Percentiles rank a stretch among this genome's conserved stretches.
These are phyloP conservation scores for Pterois miles DNA, from an alignment of 2,797 vertebrate species.

Conservation along the genomic window DNA sequence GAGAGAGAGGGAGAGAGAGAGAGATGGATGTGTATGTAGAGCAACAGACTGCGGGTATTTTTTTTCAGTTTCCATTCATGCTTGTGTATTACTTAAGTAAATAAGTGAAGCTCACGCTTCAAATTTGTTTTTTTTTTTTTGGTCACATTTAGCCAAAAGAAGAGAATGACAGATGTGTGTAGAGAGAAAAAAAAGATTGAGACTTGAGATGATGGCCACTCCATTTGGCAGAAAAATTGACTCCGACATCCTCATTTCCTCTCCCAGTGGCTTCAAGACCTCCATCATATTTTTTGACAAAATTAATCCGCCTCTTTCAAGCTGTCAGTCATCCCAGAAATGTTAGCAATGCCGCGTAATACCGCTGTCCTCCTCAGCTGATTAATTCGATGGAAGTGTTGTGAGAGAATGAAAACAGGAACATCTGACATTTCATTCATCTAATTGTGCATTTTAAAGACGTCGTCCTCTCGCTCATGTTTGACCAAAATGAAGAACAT, in stretches of 20 bases:
- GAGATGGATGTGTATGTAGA: slow-evolving; percentile 49
- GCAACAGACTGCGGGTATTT: slow-evolving; percentile 22
- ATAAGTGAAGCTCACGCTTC: slow-evolving; percentile 6
- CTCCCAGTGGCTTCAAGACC: slow-evolving; percentile 77
- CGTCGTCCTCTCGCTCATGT: slow-evolving; percentile 23
- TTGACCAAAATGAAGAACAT: slow-evolving; percentile 52
- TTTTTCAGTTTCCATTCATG: slow-evolving; percentile 18
- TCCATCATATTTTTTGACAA: slow-evolving; percentile 82
- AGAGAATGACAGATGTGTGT: slow-evolving; percentile 57
- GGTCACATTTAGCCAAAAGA: slow-evolving; percentile 41
- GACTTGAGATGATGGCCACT: slow-evolving; percentile 69
- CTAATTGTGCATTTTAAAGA: slow-evolving; percentile 60
- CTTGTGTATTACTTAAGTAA: slow-evolving; percentile 34
- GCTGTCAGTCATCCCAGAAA: slow-evolving; percentile 71
- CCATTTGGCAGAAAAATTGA: slow-evolving; percentile 75
- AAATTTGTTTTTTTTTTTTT: slow-evolving; percentile 24
- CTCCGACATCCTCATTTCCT: slow-evolving; percentile 82
- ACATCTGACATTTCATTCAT: slow-evolving; percentile 60
- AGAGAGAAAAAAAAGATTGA: slow-evolving; percentile 63
- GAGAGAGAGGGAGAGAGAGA: slow-evolving; percentile 36
- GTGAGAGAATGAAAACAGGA: slow-evolving; percentile 55
- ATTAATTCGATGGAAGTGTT: slow-evolving; percentile 69
- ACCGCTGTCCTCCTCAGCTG: slow-evolving; percentile 54
- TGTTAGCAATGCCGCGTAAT: slow-evolving; percentile 61
- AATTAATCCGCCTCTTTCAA: slow-evolving; percentile 82